These are phyloP conservation scores for Henricia sp. DNA, from an alignment of 53 echinoderm and acorn worm genomes.

Conservation along the genomic window DNA sequence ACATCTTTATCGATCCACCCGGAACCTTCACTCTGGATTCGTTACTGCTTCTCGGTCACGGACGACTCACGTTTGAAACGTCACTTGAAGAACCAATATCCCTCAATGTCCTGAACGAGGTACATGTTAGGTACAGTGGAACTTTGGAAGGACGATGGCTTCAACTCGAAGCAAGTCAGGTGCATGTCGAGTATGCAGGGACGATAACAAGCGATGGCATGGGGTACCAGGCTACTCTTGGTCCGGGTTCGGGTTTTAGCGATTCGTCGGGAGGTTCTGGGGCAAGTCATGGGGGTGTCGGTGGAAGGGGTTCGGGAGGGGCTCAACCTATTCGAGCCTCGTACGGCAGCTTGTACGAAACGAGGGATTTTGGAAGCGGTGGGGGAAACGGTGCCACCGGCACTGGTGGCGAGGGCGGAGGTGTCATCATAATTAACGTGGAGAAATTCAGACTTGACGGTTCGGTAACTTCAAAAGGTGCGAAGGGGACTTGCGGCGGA, in stretches of 20 bases:
- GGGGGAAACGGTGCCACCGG: conserved; percentile 69
- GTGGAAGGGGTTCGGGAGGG: conserved; percentile 70
- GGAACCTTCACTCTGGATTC: conserved; percentile 78
- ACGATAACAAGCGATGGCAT: conserved; percentile 64
- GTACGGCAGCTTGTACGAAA: conserved; percentile 81
- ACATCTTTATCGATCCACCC: conserved; percentile 68
- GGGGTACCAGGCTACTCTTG: conserved; percentile 65
- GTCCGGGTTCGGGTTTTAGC: conserved; percentile 70
- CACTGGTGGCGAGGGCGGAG: conserved; percentile 81
- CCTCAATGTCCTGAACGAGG: conserved; percentile 56
- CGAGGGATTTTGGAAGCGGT: conserved; percentile 85
- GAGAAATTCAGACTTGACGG: conserved; percentile 76
- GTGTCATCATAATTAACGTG: conserved; percentile 61
- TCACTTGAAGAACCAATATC: conserved; percentile 26
- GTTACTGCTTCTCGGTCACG: conserved; percentile 70
- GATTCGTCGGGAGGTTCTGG: conserved; percentile 68
- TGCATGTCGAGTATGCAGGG: conserved; percentile 82
- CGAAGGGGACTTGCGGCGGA: conserved; percentile 66
- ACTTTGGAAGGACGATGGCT: conserved; percentile 62
- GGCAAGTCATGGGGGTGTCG: conserved; percentile 86
- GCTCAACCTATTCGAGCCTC: conserved; percentile 24
- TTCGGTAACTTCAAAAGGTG: conserved; percentile 71
- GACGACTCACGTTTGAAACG: conserved; percentile 48
- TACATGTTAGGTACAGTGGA: conserved; percentile 72
- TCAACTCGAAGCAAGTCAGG: conserved; percentile 42